Base-by-base conservation (phyloP, 2,113 vertebrate genomes). In the Archilochus colubris region DNA sequence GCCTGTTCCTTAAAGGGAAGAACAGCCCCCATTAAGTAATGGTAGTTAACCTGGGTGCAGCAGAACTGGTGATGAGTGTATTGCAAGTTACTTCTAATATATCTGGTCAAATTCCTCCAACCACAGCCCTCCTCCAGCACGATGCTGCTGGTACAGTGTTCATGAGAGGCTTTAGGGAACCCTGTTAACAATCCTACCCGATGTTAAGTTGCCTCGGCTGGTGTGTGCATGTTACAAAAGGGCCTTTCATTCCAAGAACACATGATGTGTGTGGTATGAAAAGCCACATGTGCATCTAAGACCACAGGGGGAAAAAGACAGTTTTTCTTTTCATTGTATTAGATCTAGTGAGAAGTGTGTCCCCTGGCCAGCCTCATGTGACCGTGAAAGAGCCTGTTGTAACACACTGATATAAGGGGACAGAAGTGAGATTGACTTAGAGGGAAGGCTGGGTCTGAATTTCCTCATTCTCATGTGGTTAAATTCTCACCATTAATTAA, bases 281-380 rank as follows among this genome's bases (percentile, higher is more conserved):
- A 94, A 94, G 94, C 94, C 92, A 91, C 95, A 97, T 96, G 96
- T 95, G 95, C 95, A 96, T 95, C 93, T 96, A 96, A 95, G 93
- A 95, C 90, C 90, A 97, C 94, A 97, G 94, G 92, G 94, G 83
- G 77, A 95, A 96, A 95, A 97, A 94, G 94, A 89, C 94, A 94
- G 87, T 95, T 96, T 94, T 95, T 97, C 93, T 93, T 95, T 95
- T 96, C 94, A 94, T 95, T 95, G 90, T 96, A 84, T 93, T 94
- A 76, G 86, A 68, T 87, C 44, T 91, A 53, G 89, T 87, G 91
- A 94, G 90, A 94, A 91, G 91, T 95, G 91, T 95, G 91, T 95
- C 85, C 89, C 87, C 91, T 90, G 88, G 87, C 87, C 94, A 96
- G 91, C 87, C 86, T 96, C 94, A 95, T 93, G 93, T 95, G 92